A percentile compares a stretch with the other conserved stretches of the same genome.
Evolutionary conservation across 2,113 vertebrate genomes (phyloP).

Genomic region (Hiodon tergisus): DNA sequence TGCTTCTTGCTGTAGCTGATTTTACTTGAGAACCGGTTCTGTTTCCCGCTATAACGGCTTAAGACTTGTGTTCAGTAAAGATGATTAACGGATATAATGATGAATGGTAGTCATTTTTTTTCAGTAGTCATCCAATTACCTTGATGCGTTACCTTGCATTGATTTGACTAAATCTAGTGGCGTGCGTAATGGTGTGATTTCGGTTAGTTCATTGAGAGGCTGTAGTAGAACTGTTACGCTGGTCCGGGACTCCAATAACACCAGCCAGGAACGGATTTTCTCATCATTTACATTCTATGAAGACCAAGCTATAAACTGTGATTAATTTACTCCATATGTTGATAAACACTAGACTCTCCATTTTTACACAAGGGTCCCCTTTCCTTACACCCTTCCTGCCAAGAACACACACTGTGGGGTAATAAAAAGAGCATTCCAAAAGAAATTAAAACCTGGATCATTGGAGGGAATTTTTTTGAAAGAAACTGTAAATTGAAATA

Average conservation of each 20-base stretch:
- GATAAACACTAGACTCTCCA: conserved; percentile 29
- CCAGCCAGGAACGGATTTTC: conserved; percentile 34
- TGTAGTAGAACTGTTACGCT: conserved; percentile 1
- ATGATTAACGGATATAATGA: too few relatives aligned
- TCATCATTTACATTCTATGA: conserved; percentile 37
- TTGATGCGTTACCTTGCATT: background rate
- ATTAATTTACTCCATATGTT: conserved; percentile 30
- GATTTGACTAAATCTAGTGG: conserved; percentile 26
- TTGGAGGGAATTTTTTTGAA: background rate
- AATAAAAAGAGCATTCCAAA: conserved; percentile 24
- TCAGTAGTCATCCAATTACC: too few relatives aligned
- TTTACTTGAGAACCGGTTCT: too few relatives aligned
- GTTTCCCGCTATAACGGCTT: too few relatives aligned
- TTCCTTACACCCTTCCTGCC: conserved; percentile 24
- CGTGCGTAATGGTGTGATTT: background rate
- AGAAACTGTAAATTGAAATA: conserved; percentile 26
- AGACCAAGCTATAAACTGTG: conserved; percentile 26
- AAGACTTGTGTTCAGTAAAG: too few relatives aligned
- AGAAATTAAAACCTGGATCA: conserved; percentile 4
- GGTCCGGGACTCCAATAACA: conserved; percentile 7
- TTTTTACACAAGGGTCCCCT: conserved; percentile 29
- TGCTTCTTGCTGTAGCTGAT: too few relatives aligned
- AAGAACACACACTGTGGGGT: conserved; percentile 29
- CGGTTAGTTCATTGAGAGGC: background rate
- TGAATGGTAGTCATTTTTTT: too few relatives aligned